These are phyloP conservation scores for Tanytarsus gracilentus DNA, from an alignment of 2,888 invertebrate genomes.

Conservation along the genomic window DNA sequence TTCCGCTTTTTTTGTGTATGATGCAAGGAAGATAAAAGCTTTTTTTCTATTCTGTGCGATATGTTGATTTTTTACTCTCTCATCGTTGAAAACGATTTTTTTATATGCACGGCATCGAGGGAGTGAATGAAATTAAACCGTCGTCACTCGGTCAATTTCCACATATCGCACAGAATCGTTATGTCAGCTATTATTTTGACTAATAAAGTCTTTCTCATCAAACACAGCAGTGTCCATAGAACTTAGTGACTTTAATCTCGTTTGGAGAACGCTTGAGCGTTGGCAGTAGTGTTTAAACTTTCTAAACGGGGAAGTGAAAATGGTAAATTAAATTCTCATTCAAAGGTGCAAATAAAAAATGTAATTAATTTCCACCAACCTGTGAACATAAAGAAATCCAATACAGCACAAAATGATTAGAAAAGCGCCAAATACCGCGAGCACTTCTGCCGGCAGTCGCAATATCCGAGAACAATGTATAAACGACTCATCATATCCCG, in stretches of 20 bases:
- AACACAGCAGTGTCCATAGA: constrained; percentile 72
- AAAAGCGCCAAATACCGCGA: constrained; percentile 49
- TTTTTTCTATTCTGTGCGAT: constrained; percentile 16
- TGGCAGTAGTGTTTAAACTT: constrained; percentile 54
- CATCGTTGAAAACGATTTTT: not conserved
- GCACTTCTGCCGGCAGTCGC: constrained; percentile 65
- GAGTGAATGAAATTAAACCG: constrained; percentile 68
- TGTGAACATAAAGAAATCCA: constrained; percentile 46
- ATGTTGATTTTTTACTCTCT: not conserved
- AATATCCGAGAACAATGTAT: constrained; percentile 70
- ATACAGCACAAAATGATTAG: constrained; percentile 43
- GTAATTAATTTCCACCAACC: constrained; percentile 37
- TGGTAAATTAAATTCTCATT: not conserved
- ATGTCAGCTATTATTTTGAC: constrained; percentile 96
- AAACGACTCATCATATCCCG: constrained; percentile 64
- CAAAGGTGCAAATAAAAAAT: not conserved
- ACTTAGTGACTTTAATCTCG: constrained; percentile 63
- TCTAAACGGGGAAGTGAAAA: constrained; percentile 32
- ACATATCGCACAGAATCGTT: constrained; percentile 90
- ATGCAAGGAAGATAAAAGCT: not conserved
- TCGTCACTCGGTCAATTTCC: constrained; percentile 82
- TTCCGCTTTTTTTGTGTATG: not conserved
- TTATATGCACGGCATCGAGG: not conserved
- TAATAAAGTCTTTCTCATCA: constrained; percentile 82
- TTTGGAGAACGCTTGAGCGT: constrained; percentile 68